These are phyloP conservation scores for Otolemur garnettii DNA, from an alignment of 2,113 vertebrate species.

Conservation along the genomic window DNA sequence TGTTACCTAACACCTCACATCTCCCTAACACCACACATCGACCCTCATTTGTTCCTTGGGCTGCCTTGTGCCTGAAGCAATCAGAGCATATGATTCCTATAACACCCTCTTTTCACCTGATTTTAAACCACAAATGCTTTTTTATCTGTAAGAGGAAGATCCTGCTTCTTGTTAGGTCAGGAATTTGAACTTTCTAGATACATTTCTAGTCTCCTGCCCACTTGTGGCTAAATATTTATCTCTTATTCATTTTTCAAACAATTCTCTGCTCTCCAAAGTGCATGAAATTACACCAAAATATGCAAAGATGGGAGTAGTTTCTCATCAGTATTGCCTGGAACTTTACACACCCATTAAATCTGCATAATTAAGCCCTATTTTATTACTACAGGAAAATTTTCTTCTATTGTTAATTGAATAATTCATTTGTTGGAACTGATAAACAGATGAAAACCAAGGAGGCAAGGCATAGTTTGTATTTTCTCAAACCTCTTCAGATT, in stretches of 20 bases:
- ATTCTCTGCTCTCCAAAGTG: not conserved
- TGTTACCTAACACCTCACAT: not conserved
- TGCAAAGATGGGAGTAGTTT: not conserved
- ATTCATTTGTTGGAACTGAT: not conserved
- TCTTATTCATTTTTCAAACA: not conserved
- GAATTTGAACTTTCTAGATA: not conserved
- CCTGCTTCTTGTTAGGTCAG: not conserved
- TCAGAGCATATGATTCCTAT: not conserved
- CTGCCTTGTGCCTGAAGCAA: not conserved
- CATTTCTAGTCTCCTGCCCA: not conserved
- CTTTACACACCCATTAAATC: not conserved
- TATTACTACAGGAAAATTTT: not conserved
- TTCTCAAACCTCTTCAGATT: not conserved
- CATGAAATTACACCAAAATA: not conserved
- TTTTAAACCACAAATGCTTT: not conserved
- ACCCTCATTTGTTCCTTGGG: not conserved
- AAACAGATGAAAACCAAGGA: slow-evolving; percentile 30
- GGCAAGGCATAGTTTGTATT: not conserved
- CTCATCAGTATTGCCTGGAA: not conserved
- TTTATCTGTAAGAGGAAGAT: not conserved
- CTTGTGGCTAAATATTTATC: not conserved
- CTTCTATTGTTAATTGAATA: slow-evolving; percentile 8
- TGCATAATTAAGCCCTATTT: not conserved
- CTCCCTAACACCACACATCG: not conserved
- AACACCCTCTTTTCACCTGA: not conserved